Base-by-base conservation (phyloP, 92 coral and sea anemone species). In the Porites rus region DNA sequence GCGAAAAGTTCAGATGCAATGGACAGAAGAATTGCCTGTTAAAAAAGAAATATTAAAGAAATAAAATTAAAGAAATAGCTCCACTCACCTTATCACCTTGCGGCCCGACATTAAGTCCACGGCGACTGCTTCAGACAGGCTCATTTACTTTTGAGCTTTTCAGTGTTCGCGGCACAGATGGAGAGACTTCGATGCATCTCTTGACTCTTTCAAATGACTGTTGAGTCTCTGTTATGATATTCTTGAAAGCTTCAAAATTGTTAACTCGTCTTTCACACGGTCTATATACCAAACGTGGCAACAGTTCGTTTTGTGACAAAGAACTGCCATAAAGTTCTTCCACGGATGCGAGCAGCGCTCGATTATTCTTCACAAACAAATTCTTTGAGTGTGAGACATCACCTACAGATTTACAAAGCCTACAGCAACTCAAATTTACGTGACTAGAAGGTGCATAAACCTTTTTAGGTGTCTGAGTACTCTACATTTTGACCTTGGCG, bases 131-230 rank as follows among this genome's bases (percentile, higher is more conserved):
- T 24, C 25, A 24, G 25, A 24, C 25, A 24, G 25, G 25, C 25
- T 24, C 25, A 24, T 24, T 24, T 24, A 24, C 25, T 24, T 24
- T 24, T 24, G 25, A 24, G 25, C 25, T 24, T 24, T 24, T 24
- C 80, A 59, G 58, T 65, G 80, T 75, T 38, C 65, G 80, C 22
- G 80, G 80, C 46, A 75, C 80, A 75, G 80, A 75, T 75, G 80
- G 66, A 53, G 80, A 75, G 54, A 75, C 58, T 75, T 79, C 61
- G 18, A 43, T 79, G 12, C 84, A 79, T 7, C 21, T 46, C 19
- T 65, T 79, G 24, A 79, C 84, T 52, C 58, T 79, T 14, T 79
- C 46, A 51, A 79, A 65, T 38, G 82, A 65, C 20, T 20, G 64
- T 66, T 75, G 66, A 75, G 50, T 75, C 58, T 75, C 80, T 21